phyloP scores from a whole-genome alignment of 2,888 invertebrate species.

The Caenorhabditis sp. region DNA sequence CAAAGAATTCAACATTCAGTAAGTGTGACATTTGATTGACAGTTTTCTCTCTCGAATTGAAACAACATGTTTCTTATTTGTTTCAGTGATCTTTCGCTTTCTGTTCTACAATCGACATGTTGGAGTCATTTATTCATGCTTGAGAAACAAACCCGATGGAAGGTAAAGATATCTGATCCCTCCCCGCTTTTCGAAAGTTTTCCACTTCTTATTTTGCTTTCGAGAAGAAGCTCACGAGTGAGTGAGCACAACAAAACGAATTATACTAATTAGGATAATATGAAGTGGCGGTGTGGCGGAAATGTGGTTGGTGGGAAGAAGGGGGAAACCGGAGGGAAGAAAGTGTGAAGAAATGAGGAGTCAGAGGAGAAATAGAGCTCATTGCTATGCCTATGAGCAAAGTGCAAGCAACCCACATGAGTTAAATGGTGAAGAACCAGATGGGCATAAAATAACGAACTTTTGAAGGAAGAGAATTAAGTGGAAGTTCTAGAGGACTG shows the following conservation, averaged over 20 bases:
- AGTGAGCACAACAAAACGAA: slow-evolving; percentile 50
- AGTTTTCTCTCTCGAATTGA: slow-evolving; percentile 3
- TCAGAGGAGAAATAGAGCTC: slow-evolving; percentile 37
- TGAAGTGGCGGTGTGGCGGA: slow-evolving; percentile 61
- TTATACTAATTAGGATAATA: slow-evolving; percentile 66
- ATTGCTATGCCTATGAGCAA: slow-evolving; percentile 48
- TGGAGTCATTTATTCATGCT: slow-evolving; percentile 75
- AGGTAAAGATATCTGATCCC: slow-evolving; percentile 47
- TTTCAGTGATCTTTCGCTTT: slow-evolving; percentile 76
- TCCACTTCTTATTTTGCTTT: slow-evolving; percentile 19
- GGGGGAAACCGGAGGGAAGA: slow-evolving; percentile 28
- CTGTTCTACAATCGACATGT: slow-evolving; percentile 77
- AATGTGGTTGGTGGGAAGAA: slow-evolving; percentile 47
- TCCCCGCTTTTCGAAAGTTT: not conserved
- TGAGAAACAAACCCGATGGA: slow-evolving; percentile 70
- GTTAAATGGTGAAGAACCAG: slow-evolving; percentile 8
- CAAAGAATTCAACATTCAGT: slow-evolving; percentile 72
- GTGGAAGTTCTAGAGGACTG: not conserved
- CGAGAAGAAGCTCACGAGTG: slow-evolving; percentile 10
- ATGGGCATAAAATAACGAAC: not conserved
- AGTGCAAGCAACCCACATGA: slow-evolving; percentile 36
- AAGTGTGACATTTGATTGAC: slow-evolving; percentile 56
- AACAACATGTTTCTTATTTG: slow-evolving; percentile 37
- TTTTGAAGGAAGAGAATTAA: not conserved
- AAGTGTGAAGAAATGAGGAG: slow-evolving; percentile 23